phyloP scores from a whole-genome alignment of 2,113 vertebrate genomes.

The Charina bottae region DNA sequence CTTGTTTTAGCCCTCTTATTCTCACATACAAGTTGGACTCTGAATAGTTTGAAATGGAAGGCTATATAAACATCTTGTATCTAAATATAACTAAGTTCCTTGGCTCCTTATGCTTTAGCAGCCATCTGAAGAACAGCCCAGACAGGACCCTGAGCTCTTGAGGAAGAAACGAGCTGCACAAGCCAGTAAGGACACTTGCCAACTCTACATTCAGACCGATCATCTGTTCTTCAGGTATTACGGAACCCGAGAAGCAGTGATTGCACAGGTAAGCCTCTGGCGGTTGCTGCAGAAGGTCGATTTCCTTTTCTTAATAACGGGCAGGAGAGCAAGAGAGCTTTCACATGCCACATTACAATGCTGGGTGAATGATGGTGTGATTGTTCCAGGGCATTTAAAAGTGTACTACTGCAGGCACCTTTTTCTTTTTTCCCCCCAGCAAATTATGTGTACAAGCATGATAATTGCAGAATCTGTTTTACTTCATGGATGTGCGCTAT shows the following conservation, averaged over 20 bases:
- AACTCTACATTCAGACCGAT: constrained; percentile 97
- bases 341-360: neutral
- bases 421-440: too few species aligned
- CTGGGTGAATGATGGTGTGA: neutral
- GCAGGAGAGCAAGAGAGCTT: neutral
- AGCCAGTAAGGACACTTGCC: constrained; percentile 91
- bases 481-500: neutral
- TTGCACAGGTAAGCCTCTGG: constrained; percentile 83
- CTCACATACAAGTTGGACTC: neutral
- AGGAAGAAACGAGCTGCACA: constrained; percentile 87
- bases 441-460: neutral
- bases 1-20: neutral
- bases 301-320: neutral
- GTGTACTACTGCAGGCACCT: neutral
- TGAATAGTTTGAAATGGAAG: neutral
- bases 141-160: constrained; percentile 79
- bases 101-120: constrained; percentile 52
- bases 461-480: too few species aligned
- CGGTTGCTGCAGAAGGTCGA: neutral
- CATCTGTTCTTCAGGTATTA: constrained; percentile 91
- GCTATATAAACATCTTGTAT: neutral
- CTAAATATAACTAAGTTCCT: neutral
- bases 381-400: neutral
- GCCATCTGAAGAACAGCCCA: constrained; percentile 64
- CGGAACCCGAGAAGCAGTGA: constrained; percentile 88